Evolutionary conservation across 2,888 invertebrate species (phyloP).

Genomic region (Oxyteleia sp.): DNA sequence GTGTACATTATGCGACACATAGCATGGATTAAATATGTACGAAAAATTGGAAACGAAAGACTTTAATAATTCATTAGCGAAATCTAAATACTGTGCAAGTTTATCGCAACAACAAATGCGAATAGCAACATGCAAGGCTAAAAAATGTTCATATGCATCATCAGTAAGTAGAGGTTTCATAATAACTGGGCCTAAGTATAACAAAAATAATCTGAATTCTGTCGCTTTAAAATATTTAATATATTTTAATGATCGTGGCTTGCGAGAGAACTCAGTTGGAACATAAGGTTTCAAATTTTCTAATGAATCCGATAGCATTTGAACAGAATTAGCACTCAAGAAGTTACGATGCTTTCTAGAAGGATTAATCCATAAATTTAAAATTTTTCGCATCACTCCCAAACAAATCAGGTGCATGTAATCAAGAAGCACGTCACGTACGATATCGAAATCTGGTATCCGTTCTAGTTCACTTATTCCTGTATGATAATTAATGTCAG

Average conservation of each 20-base stretch:
- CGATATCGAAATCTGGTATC: conserved; percentile 72
- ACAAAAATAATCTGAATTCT: conserved; percentile 43
- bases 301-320: neutral
- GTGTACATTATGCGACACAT: conserved; percentile 30
- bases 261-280: conserved; percentile 43
- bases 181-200: conserved; percentile 56
- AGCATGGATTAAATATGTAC: conserved; percentile 3
- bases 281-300: conserved; percentile 6
- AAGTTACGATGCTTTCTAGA: conserved; percentile 18
- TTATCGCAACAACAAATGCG: conserved; percentile 14
- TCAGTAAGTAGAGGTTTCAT: conserved; percentile 16
- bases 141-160: conserved; percentile 32
- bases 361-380: conserved; percentile 25
- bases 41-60: conserved; percentile 42
- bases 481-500: conserved; percentile 72
- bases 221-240: conserved; percentile 50
- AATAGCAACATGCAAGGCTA: conserved; percentile 23
- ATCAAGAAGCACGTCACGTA: conserved; percentile 71
- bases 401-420: conserved; percentile 26
- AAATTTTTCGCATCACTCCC: conserved; percentile 31
- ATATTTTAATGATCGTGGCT: conserved; percentile 34
- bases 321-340: neutral
- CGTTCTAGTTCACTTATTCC: conserved; percentile 67
- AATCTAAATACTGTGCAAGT: conserved; percentile 28
- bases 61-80: conserved; percentile 39